phyloP scores from a whole-genome alignment of 2,797 vertebrate species.

The Borostomias antarcticus region DNA sequence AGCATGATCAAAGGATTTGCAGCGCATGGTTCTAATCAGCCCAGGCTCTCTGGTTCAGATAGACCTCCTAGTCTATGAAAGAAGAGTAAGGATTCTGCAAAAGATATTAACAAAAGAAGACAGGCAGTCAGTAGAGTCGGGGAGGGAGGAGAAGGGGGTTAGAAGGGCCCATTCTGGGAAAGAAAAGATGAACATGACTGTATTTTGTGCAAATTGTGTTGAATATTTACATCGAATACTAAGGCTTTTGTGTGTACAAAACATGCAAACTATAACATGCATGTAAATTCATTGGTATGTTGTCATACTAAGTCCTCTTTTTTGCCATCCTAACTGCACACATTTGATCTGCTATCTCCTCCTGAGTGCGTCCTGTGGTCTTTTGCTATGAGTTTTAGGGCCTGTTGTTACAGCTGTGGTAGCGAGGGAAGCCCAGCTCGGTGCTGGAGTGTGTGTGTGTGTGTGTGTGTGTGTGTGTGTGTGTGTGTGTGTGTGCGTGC shows the following conservation, averaged over 20 bases:
- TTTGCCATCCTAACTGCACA: no score
- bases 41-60: conserved; percentile 22
- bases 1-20: conserved; percentile 48
- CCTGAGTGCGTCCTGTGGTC: no score
- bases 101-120: conserved; percentile 21
- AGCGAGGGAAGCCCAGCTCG: conserved; percentile 40
- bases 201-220: no score
- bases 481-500: conserved; percentile 52
- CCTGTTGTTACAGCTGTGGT: conserved; percentile 6
- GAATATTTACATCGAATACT: no score
- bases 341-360: no score
- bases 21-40: conserved; percentile 42
- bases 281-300: background rate
- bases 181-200: no score
- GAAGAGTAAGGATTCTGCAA: conserved; percentile 25
- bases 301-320: no score
- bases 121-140: background rate
- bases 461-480: conserved; percentile 39
- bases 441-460: conserved; percentile 38
- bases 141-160: no score
- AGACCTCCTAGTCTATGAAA: conserved; percentile 20
- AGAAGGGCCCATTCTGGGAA: no score
- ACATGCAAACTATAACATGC: background rate
- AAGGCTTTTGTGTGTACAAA: background rate
- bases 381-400: no score